A percentile compares a stretch with the other conserved stretches of the same genome.
Conservation (phyloP, 2,888 invertebrate genomes). For the Isoperla grammatica region DNA sequence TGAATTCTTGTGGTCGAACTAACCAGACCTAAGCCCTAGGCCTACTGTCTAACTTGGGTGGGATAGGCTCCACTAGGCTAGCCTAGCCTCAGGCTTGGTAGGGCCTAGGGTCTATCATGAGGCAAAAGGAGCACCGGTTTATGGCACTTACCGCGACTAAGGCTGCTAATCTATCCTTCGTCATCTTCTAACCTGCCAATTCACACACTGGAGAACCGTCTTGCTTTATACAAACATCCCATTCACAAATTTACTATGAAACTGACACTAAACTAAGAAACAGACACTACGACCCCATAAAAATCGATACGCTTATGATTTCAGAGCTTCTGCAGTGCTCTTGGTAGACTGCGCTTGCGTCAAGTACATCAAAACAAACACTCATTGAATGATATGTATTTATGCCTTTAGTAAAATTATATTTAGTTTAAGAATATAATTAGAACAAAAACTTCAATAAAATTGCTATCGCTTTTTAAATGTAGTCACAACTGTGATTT, state of each 20-base stretch:
- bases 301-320: conserved; percentile 74
- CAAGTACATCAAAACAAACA: conserved; percentile 4
- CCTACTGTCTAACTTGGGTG: too few relatives aligned
- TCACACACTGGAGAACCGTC: conserved; percentile 63
- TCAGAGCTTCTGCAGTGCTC: conserved; percentile 55
- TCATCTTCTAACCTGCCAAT: conserved; percentile 64
- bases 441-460: too few relatives aligned
- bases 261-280: conserved; percentile 65
- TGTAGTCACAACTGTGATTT: not conserved
- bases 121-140: not conserved
- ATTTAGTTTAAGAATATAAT: too few relatives aligned
- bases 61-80: conserved; percentile 7
- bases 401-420: not conserved
- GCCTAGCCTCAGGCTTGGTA: conserved; percentile 10
- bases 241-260: conserved; percentile 71
- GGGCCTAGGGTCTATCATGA: conserved; percentile 6
- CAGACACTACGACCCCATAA: conserved; percentile 63
- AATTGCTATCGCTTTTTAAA: not conserved
- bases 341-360: conserved; percentile 48
- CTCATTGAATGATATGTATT: not conserved
- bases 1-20: too few relatives aligned
- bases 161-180: conserved; percentile 96
- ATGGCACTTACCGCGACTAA: conserved; percentile 76
- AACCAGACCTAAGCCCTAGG: too few relatives aligned
- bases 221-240: conserved; percentile 67